phyloP scores from a whole-genome alignment of 2,797 vertebrate species.

The Microhierax caerulescens region DNA sequence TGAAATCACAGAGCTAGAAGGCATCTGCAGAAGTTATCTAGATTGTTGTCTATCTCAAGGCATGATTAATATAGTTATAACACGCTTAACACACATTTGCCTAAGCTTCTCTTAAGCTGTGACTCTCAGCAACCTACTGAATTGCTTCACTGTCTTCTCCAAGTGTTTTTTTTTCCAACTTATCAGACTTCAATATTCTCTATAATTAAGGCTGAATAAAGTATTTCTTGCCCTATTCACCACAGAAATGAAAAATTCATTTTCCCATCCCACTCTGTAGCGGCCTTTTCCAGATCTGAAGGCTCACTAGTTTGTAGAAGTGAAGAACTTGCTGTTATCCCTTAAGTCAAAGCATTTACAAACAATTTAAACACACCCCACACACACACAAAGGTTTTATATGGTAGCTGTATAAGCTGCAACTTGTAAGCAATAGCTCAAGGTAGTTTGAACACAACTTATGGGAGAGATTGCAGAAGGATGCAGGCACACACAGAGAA shows the following conservation, averaged over 20 bases:
- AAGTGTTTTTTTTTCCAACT: not conserved
- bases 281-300: not conserved
- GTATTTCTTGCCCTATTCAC: not conserved
- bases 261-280: not conserved
- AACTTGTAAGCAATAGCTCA: not conserved
- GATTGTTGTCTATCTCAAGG: not conserved
- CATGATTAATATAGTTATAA: not conserved
- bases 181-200: not conserved
- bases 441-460: not conserved
- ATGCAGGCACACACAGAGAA: not conserved
- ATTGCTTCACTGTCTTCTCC: not conserved
- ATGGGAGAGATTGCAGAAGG: not conserved
- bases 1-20: not conserved
- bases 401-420: not conserved
- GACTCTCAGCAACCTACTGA: not conserved
- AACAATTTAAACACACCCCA: not conserved
- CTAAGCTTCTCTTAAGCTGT: not conserved
- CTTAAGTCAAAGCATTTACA: not conserved
- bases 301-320: not conserved
- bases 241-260: not conserved
- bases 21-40: not conserved
- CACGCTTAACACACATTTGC: not conserved
- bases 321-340: not conserved
- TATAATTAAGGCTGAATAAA: not conserved
- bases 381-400: not conserved